Percentiles rank a stretch among this genome's conserved stretches.
These are phyloP conservation scores for Graptemys geographica DNA, from an alignment of 2,797 vertebrate species.

Conservation along the genomic window DNA sequence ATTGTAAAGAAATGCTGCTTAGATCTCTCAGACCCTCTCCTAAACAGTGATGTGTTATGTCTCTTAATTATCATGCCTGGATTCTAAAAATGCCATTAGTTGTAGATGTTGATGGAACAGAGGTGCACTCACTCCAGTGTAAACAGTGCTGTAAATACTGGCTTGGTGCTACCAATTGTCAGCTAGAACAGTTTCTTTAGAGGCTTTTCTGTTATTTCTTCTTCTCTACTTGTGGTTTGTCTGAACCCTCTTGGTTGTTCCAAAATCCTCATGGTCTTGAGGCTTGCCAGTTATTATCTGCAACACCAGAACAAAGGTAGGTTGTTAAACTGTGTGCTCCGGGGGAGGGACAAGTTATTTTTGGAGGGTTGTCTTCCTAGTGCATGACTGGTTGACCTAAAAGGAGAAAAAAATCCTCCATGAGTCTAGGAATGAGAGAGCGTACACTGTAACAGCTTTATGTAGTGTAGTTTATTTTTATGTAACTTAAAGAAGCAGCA, in stretches of 20 bases:
- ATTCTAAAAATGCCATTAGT: slow-evolving; percentile 70
- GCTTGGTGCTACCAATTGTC: slow-evolving; percentile 60
- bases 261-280: slow-evolving; percentile 91
- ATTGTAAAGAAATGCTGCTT: slow-evolving; percentile 63
- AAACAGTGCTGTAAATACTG: slow-evolving; percentile 77
- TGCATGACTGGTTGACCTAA: slow-evolving; percentile 82
- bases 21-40: slow-evolving; percentile 58
- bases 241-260: slow-evolving; percentile 85
- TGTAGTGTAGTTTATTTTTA: slow-evolving; percentile 75
- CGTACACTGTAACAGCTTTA: slow-evolving; percentile 65
- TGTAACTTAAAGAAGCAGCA: slow-evolving; percentile 75
- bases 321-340: slow-evolving; percentile 81
- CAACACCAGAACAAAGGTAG: slow-evolving; percentile 91
- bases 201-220: slow-evolving; percentile 72
- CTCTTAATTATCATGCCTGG: slow-evolving; percentile 74
- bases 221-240: slow-evolving; percentile 74
- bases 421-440: slow-evolving; percentile 66
- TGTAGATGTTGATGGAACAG: slow-evolving; percentile 71
- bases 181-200: slow-evolving; percentile 67
- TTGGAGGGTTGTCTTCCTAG: slow-evolving; percentile 82
- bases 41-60: slow-evolving; percentile 65
- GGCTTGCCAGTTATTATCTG: slow-evolving; percentile 90
- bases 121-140: slow-evolving; percentile 77
- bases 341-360: slow-evolving; percentile 84
- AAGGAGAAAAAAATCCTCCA: slow-evolving; percentile 50